These are phyloP conservation scores for Dicycla oo DNA, from an alignment of 2,888 invertebrate genomes.

Conservation along the genomic window DNA sequence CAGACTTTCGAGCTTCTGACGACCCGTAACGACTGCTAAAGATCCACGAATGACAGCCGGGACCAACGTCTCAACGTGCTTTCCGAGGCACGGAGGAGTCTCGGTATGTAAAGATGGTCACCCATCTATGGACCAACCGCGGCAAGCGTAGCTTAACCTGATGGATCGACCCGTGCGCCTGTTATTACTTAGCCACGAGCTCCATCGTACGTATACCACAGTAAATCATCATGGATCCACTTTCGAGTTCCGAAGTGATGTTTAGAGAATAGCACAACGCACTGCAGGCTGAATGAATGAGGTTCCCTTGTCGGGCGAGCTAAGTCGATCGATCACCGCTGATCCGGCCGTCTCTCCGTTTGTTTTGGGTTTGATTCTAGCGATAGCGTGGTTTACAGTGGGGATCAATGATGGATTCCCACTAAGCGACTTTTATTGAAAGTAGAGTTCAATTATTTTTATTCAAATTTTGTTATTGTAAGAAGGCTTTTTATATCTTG, in stretches of 20 bases:
- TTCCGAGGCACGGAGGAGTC: no score
- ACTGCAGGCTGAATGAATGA: conserved; percentile 55
- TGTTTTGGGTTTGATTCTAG: conserved; percentile 62
- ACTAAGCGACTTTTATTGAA: conserved; percentile 45
- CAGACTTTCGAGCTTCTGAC: no score
- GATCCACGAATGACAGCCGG: no score
- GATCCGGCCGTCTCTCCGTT: conserved; percentile 59
- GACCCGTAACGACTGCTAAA: no score
- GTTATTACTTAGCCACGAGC: no score
- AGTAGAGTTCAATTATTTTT: conserved; percentile 15
- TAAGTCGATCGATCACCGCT: conserved; percentile 62
- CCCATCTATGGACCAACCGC: no score
- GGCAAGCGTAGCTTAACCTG: no score
- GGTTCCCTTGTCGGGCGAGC: conserved; percentile 54
- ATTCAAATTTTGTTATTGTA: background rate
- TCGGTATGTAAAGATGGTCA: no score
- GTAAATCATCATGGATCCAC: conserved; percentile 28
- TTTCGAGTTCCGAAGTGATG: conserved; percentile 14
- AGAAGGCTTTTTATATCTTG: background rate
- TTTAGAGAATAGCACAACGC: conserved; percentile 20
- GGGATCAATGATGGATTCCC: conserved; percentile 51
- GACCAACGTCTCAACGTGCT: no score
- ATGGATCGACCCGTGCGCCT: no score
- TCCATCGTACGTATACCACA: background rate
- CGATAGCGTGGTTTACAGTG: conserved; percentile 29